phyloP scores from a whole-genome alignment of 2,113 vertebrate species.

The Albula glossodonta region DNA sequence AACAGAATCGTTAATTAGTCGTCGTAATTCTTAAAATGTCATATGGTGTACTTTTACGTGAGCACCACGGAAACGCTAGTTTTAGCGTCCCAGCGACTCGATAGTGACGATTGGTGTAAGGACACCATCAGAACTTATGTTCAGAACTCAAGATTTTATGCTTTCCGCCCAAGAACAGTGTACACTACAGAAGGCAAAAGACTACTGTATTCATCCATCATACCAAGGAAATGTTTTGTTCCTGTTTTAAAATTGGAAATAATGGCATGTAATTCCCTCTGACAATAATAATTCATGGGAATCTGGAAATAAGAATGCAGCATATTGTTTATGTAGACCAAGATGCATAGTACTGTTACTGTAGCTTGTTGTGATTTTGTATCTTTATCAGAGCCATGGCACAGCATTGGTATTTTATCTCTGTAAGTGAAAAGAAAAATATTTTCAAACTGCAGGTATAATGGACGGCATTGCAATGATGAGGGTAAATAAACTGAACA shows the following conservation, averaged over 20 bases:
- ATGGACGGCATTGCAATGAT: not conserved
- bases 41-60: too few species aligned
- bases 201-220: too few species aligned
- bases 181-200: too few species aligned
- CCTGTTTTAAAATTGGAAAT: not conserved
- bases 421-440: not conserved
- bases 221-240: too few species aligned
- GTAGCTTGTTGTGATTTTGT: not conserved
- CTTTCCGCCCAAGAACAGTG: too few species aligned
- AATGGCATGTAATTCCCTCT: not conserved
- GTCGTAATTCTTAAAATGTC: too few species aligned
- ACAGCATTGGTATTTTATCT: not conserved
- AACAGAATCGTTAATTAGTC: too few species aligned
- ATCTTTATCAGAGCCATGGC: not conserved
- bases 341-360: not conserved
- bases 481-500: not conserved
- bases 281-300: not conserved
- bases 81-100: too few species aligned
- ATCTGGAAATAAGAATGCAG: not conserved
- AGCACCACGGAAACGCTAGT: too few species aligned
- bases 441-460: conserved; percentile 8
- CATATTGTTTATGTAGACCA: not conserved
- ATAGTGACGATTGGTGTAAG: too few species aligned
- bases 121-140: too few species aligned
- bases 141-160: too few species aligned